Conservation (phyloP, 1,140 invertebrate genomes). For the Ptiloglossa arizonensis region DNA sequence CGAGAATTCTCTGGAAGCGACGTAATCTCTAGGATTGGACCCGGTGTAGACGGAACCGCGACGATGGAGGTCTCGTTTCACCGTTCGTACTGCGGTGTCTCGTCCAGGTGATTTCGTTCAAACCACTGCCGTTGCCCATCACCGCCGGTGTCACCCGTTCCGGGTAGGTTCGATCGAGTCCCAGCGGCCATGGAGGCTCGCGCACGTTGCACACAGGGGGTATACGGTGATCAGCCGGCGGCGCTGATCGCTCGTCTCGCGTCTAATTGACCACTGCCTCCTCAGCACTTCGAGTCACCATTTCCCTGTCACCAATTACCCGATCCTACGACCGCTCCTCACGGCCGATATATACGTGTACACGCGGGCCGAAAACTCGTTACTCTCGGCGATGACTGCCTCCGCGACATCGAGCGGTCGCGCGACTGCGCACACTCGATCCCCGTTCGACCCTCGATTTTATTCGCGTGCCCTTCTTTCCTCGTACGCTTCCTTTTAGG, state of each 20-base stretch:
- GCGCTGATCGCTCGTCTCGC: background rate
- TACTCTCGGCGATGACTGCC: slow-evolving; percentile 52
- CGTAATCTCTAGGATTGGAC: too few relatives aligned
- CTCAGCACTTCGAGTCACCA: background rate
- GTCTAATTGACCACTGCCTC: slow-evolving; percentile 25
- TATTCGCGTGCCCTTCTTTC: slow-evolving; percentile 44
- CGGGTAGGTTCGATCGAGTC: slow-evolving; percentile 16
- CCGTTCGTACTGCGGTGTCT: too few relatives aligned
- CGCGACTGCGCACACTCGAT: slow-evolving; percentile 57
- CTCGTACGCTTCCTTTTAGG: slow-evolving; percentile 19
- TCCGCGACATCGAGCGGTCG: slow-evolving; percentile 61
- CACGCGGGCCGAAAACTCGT: slow-evolving; percentile 62
- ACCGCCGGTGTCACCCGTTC: slow-evolving; percentile 6
- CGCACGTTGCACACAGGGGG: background rate
- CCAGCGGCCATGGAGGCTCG: slow-evolving; percentile 21
- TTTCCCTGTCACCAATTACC: slow-evolving; percentile 25
- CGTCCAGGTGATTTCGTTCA: too few relatives aligned
- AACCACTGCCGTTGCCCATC: too few relatives aligned
- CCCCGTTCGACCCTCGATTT: slow-evolving; percentile 51
- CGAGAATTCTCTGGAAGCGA: too few relatives aligned
- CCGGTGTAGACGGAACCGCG: too few relatives aligned
- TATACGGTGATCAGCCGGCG: background rate
- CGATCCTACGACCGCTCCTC: slow-evolving; percentile 41
- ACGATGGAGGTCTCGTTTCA: too few relatives aligned
- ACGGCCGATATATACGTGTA: slow-evolving; percentile 54